Percentiles rank a stretch among this genome's conserved stretches.
phyloP scores from a whole-genome alignment of 2,888 invertebrate species.

The Dyspetes luteomarginatus region DNA sequence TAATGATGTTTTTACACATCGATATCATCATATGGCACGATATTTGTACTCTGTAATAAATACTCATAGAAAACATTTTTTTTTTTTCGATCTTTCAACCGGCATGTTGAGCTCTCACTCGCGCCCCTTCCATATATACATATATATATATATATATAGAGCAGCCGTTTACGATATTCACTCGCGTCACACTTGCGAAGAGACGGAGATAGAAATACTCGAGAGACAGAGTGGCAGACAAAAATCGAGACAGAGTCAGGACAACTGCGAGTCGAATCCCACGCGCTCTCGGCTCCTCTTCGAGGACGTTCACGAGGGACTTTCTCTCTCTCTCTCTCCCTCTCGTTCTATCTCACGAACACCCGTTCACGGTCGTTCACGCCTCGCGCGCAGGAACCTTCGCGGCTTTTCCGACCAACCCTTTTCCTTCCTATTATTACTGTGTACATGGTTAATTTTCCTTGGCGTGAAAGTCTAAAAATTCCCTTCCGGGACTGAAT shows the following conservation, averaged over 20 bases:
- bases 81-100: conserved; percentile 20
- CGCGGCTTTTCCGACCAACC: conserved; percentile 60
- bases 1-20: neutral
- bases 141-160: neutral
- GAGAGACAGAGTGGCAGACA: neutral
- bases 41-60: neutral
- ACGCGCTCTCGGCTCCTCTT: conserved; percentile 25
- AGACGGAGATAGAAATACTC: neutral
- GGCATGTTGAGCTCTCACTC: neutral
- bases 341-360: conserved; percentile 10
- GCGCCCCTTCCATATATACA: conserved; percentile 1
- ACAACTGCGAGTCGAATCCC: conserved; percentile 29
- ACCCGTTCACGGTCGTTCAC: conserved; percentile 63
- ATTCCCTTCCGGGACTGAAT: neutral
- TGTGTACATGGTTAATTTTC: neutral
- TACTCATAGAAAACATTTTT: neutral
- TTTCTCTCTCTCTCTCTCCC: conserved; percentile 14
- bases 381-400: conserved; percentile 58
- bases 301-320: conserved; percentile 45
- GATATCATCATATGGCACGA: neutral
- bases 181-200: conserved; percentile 5
- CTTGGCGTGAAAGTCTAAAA: neutral
- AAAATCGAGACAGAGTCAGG: conserved; percentile 1
- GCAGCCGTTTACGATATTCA: conserved; percentile 1
- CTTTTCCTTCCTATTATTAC: conserved; percentile 16